Evolutionary conservation across 2,888 invertebrate species (phyloP).

Genomic region (Cabera pusaria): DNA sequence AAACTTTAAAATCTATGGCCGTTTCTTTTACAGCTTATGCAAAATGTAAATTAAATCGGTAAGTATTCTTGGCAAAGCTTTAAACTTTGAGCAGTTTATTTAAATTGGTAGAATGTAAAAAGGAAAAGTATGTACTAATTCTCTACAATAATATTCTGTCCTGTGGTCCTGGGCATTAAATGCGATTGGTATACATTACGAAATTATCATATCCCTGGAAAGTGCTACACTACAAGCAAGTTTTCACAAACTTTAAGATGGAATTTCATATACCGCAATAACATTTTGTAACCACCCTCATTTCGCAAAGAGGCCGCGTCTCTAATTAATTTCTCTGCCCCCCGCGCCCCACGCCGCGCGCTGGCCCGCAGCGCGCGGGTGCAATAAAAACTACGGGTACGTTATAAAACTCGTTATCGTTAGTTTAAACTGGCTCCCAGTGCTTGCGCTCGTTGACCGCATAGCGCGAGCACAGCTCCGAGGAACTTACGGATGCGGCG

Average conservation of each 20-base stretch:
- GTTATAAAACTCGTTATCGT: slow-evolving; percentile 20
- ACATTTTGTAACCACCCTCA: slow-evolving; percentile 18
- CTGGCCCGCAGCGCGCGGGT: slow-evolving; percentile 4
- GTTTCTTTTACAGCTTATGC: slow-evolving; percentile 1
- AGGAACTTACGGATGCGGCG: too few relatives aligned
- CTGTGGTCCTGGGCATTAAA: too few relatives aligned
- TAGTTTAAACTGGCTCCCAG: slow-evolving; percentile 12
- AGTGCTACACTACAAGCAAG: too few relatives aligned
- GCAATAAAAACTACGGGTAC: slow-evolving; percentile 17
- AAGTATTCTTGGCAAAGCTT: not conserved
- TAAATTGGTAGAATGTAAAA: too few relatives aligned
- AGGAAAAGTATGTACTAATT: too few relatives aligned
- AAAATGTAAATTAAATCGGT: not conserved
- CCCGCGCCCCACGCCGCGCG: not conserved
- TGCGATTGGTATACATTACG: too few relatives aligned
- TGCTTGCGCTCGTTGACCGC: not conserved
- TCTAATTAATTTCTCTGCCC: slow-evolving; percentile 15
- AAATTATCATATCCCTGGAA: too few relatives aligned
- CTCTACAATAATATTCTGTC: too few relatives aligned
- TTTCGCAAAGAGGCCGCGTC: slow-evolving; percentile 14
- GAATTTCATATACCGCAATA: slow-evolving; percentile 8
- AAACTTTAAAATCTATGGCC: not conserved
- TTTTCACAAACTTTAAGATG: too few relatives aligned
- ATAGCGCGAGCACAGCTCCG: not conserved
- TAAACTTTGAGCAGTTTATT: not conserved